Evolutionary conservation across 1,140 invertebrate species (phyloP).

Genomic region (Bombus impatiens): DNA sequence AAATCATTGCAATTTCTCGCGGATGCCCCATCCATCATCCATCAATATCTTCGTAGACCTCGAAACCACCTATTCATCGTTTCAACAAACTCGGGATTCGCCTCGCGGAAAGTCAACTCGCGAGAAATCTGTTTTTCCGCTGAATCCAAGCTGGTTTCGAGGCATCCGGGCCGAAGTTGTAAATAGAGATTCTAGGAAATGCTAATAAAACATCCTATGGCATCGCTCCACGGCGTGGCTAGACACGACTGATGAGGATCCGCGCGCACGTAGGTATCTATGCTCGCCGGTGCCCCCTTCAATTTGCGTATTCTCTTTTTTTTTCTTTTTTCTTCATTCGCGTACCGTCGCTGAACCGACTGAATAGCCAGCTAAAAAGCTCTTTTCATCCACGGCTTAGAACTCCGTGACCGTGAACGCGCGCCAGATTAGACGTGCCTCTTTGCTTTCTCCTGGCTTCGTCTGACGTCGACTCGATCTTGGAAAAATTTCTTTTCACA

Average conservation of each 20-base stretch:
- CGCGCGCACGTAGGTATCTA: background rate
- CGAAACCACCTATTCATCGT: background rate
- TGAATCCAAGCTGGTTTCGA: background rate
- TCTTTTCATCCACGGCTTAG: constrained; percentile 44
- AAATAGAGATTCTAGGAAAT: constrained; percentile 36
- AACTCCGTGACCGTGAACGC: constrained; percentile 42
- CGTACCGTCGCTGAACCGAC: background rate
- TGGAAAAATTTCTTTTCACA: background rate
- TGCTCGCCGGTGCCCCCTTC: constrained; percentile 19
- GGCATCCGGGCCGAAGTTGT: constrained; percentile 18
- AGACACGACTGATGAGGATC: constrained; percentile 9
- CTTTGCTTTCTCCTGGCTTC: background rate
- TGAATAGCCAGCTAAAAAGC: constrained; percentile 44
- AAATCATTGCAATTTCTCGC: background rate
- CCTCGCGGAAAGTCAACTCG: background rate
- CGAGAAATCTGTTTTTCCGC: background rate
- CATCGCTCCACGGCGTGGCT: constrained; percentile 22
- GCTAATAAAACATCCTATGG: constrained; percentile 24
- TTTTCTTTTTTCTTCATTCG: background rate
- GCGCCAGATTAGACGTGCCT: constrained; percentile 21
- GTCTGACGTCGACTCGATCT: background rate
- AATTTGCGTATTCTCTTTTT: constrained; percentile 26
- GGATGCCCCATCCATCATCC: background rate
- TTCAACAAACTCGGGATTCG: background rate
- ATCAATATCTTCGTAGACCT: background rate